Conservation (phyloP, 2,797 vertebrate species). For the Galago senegalensis region DNA sequence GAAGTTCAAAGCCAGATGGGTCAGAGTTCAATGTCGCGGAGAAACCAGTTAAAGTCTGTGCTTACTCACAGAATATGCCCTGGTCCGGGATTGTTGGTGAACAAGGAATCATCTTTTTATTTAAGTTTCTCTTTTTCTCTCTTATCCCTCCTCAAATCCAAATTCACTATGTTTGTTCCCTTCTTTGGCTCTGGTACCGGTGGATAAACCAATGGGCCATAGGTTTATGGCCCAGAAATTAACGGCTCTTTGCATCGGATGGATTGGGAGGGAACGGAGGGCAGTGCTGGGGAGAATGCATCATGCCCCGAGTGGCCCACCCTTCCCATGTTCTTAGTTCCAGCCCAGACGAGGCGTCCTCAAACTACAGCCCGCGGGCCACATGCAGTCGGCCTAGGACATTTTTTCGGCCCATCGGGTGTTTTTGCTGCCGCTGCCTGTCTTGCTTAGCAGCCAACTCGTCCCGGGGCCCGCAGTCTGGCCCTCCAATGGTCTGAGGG, state of each 20-base stretch:
- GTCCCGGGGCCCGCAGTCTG: too few relatives aligned
- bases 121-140: neutral
- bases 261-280: conserved; percentile 25
- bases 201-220: neutral
- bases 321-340: neutral
- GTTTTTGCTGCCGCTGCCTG: too few relatives aligned
- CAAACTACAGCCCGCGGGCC: too few relatives aligned
- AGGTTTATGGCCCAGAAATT: too few relatives aligned
- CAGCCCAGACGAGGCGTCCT: too few relatives aligned
- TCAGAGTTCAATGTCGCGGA: neutral
- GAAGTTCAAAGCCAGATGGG: neutral
- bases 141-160: neutral
- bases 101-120: neutral
- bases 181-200: neutral
- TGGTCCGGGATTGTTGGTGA: neutral
- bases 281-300: neutral
- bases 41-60: neutral
- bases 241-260: conserved; percentile 17
- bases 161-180: neutral
- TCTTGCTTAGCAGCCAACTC: too few relatives aligned
- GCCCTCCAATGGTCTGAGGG: too few relatives aligned
- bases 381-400: too few relatives aligned
- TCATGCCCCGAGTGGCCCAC: neutral
- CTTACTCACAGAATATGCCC: neutral
- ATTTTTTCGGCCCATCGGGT: too few relatives aligned